Conservation (phyloP, 2,888 invertebrate species). For the Eucriotettix oculatus region DNA sequence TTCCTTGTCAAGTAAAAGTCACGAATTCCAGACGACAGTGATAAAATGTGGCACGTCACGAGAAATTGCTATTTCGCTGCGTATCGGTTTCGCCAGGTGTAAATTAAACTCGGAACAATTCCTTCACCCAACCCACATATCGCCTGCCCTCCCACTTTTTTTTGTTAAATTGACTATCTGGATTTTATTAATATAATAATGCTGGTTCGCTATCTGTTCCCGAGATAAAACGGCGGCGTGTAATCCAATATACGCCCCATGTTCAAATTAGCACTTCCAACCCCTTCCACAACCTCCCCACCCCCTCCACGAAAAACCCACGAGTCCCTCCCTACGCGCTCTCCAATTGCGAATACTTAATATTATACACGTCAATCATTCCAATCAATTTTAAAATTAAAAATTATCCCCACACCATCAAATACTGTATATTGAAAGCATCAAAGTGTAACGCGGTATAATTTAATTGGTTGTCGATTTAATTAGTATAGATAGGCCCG, state of each 20-base stretch:
- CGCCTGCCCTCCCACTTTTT: too few relatives aligned
- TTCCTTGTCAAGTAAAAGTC: too few relatives aligned
- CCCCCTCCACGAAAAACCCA: conserved; percentile 3
- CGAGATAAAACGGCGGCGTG: neutral
- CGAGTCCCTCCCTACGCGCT: neutral
- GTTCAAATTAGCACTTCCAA: conserved; percentile 8
- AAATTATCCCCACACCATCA: conserved; percentile 2
- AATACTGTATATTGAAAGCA: conserved; percentile 5
- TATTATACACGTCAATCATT: conserved; percentile 3
- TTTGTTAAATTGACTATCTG: neutral
- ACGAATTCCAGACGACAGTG: too few relatives aligned
- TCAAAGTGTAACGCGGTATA: conserved; percentile 11
- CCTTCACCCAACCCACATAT: too few relatives aligned
- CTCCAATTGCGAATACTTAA: neutral
- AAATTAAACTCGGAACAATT: too few relatives aligned
- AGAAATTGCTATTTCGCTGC: too few relatives aligned
- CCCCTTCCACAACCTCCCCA: conserved; percentile 4
- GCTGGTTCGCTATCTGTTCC: neutral
- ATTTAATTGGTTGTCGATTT: conserved; percentile 11
- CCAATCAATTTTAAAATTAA: conserved; percentile 2
- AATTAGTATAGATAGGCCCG: conserved; percentile 9
- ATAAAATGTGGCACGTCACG: too few relatives aligned
- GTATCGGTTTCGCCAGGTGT: too few relatives aligned
- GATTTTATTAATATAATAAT: neutral
- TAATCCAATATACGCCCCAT: conserved; percentile 9